Base-by-base conservation (phyloP, 2,113 vertebrate species). In the Micromys minutus region DNA sequence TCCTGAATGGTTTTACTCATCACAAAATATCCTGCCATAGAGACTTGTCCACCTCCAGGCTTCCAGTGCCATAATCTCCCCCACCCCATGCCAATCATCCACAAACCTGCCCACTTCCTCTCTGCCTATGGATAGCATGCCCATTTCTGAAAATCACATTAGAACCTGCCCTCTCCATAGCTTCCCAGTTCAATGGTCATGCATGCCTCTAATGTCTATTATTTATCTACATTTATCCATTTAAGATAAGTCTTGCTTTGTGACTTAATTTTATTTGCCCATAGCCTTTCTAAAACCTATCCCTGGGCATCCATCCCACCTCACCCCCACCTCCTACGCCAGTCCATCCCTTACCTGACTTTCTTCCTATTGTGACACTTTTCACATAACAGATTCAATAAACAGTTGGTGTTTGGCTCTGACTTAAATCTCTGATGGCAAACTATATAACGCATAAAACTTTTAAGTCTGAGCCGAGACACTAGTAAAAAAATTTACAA, bases 401-500 rank as follows among this genome's bases (percentile, higher is more conserved):
- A 91, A 84, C 72, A 87, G 34, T 57, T 95, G 81, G 65, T 75
- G n/a, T 83, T 69, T 75, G 76, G 39, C 63, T 94, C 93, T 95
- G 61, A 75, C 69, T 94, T 79, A 75, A 45, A 89, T 90, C 87
- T 97, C 94, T 94, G 50, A 91, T 47, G 50, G 77, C 57, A 94
- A 93, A 67, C 77, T 89, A 29, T 52, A 34, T 63, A 90, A 93
- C 67, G 88, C 16, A 63, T 29, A 85, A 96, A 91, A 81, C 57
- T 87, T 91, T 52, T 75, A 87, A 91, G 83, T 95, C 75, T 86
- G 75, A 93, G 63, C 95, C 96, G 52, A 87, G 89, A 87, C 26
- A 97, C 74, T 74, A 95, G 65, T 93, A 96, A 96, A 96, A 97
- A 96, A 95, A 52, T 71, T 93, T 39, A 96, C 81, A 98, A 69